Evolutionary conservation across 1,140 invertebrate species (phyloP).

Genomic region (Diabrotica undecimpunctata): DNA sequence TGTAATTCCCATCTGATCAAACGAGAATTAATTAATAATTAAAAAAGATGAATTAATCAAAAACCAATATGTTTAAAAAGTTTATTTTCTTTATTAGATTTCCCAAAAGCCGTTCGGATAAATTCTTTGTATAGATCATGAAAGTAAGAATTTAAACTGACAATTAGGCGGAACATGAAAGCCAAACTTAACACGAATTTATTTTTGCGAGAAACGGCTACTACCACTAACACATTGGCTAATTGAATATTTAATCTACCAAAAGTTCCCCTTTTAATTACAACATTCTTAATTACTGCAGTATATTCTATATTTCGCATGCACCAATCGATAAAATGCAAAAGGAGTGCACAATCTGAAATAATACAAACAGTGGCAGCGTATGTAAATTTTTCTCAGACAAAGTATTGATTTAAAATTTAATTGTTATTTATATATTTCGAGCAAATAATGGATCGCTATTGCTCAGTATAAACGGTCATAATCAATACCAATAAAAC

Average conservation of each 20-base stretch:
- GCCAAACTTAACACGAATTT: constrained; percentile 9
- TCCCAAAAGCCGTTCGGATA: not conserved
- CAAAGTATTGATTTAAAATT: no score
- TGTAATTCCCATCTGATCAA: no score
- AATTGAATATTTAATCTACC: constrained; percentile 16
- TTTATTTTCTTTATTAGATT: no score
- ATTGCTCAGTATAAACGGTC: no score
- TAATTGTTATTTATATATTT: no score
- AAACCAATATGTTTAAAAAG: no score
- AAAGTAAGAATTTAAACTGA: constrained; percentile 4
- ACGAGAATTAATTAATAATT: no score
- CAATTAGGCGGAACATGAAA: not conserved
- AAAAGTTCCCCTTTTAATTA: constrained; percentile 8
- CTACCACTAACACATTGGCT: constrained; percentile 6
- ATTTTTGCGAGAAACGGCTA: constrained; percentile 7
- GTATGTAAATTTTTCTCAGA: no score
- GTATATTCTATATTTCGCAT: constrained; percentile 10
- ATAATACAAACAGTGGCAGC: not conserved
- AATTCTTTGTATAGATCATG: constrained; percentile 5
- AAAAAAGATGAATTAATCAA: no score
- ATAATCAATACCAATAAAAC: no score
- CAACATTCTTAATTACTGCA: constrained; percentile 15
- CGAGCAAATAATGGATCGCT: no score
- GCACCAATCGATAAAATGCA: not conserved
- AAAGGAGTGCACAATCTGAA: not conserved